Conservation (phyloP, 2,113 vertebrate genomes). For the Zosterops hypoxanthus region DNA sequence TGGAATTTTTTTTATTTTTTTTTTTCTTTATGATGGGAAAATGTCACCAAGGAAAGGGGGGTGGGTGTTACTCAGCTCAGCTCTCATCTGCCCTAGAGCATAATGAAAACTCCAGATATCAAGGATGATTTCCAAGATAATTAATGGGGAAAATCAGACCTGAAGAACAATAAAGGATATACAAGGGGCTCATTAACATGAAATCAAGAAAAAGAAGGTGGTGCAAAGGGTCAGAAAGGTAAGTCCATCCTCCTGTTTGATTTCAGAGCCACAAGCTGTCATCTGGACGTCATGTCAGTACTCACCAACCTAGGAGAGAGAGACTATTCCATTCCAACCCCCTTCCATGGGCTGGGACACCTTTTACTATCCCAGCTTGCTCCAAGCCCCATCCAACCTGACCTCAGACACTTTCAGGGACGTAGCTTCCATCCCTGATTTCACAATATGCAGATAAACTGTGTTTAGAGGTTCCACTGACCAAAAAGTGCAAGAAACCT, state of each 20-base stretch:
- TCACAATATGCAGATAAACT: not conserved
- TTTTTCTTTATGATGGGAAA: not conserved
- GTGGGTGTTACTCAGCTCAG: not conserved
- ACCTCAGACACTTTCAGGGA: not conserved
- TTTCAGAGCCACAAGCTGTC: not conserved
- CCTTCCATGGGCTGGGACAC: not conserved
- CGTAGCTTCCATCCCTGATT: not conserved
- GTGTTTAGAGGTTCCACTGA: not conserved
- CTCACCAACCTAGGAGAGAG: not conserved
- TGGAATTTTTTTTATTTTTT: too few relatives aligned
- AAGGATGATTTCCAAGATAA: not conserved
- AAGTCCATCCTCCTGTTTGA: not conserved
- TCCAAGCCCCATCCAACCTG: not conserved
- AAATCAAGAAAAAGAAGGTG: not conserved
- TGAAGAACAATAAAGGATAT: not conserved
- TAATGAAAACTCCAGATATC: not conserved
- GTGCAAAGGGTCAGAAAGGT: not conserved
- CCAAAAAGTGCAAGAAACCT: not conserved
- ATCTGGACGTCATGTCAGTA: not conserved
- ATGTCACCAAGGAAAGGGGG: not conserved
- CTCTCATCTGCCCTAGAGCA: not conserved
- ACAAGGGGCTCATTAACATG: fast-evolving
- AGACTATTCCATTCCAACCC: not conserved
- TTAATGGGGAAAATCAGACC: not conserved
- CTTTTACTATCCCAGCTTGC: not conserved